Conservation (phyloP, 2,888 invertebrate species). For the Coenonympha glycerion region DNA sequence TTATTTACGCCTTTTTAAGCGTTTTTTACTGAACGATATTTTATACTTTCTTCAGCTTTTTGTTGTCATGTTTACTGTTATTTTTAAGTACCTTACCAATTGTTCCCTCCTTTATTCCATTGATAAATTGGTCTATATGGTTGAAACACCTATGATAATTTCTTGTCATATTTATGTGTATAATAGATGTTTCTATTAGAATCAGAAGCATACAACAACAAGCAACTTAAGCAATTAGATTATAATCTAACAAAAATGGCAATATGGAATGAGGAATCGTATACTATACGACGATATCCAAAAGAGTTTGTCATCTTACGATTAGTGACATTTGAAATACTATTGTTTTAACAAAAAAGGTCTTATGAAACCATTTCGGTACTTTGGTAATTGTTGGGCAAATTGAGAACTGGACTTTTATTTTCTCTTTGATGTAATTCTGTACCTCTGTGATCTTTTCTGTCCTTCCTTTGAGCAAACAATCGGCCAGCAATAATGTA, state of each 20-base stretch:
- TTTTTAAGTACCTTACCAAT: no score
- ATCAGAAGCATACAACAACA: no score
- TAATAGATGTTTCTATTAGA: no score
- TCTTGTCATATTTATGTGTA: no score
- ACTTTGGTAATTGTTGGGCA: conserved; percentile 23
- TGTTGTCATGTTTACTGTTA: no score
- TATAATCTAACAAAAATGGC: no score
- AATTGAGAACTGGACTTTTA: conserved; percentile 9
- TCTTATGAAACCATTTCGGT: background rate
- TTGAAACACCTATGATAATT: no score
- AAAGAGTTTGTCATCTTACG: background rate
- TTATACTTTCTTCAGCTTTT: background rate
- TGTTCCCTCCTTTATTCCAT: no score
- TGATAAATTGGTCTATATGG: no score
- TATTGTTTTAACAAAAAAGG: background rate
- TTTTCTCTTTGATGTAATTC: conserved; percentile 3
- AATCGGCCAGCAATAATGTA: conserved; percentile 1
- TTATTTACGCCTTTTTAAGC: conserved; percentile 1
- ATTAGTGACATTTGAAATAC: background rate
- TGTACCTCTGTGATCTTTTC: conserved; percentile 3
- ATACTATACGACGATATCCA: background rate
- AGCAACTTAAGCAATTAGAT: no score
- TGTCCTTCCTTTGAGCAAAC: background rate
- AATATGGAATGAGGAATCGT: background rate
- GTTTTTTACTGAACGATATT: background rate